Percentiles rank a stretch among this genome's conserved stretches.
Conservation (phyloP, 2,888 invertebrate species). For the Lomographa bimaculata region DNA sequence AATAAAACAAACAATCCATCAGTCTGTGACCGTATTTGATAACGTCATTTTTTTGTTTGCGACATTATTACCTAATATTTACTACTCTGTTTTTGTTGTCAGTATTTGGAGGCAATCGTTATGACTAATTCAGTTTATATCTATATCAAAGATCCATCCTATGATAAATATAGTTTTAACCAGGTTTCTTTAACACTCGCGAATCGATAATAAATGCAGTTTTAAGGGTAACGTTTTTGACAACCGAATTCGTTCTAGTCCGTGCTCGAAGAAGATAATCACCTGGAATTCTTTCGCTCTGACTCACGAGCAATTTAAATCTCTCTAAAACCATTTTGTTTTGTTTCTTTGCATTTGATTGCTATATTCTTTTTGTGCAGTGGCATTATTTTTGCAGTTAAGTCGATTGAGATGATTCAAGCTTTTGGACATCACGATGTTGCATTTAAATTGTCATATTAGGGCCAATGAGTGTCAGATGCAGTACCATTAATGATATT, state of each 20-base stretch:
- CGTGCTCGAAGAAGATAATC: background rate
- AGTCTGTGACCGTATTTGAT: conserved; percentile 12
- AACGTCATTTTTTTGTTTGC: conserved; percentile 15
- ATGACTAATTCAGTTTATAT: conserved; percentile 18
- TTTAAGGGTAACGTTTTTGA: too few species aligned
- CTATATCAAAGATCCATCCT: conserved; percentile 1
- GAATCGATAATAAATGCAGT: too few species aligned
- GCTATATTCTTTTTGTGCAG: background rate
- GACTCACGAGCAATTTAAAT: conserved; percentile 6
- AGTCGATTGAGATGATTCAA: too few species aligned
- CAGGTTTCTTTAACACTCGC: conserved; percentile 25
- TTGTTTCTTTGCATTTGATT: background rate
- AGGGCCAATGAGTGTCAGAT: conserved; percentile 35
- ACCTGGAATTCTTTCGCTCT: background rate
- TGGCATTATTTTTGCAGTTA: too few species aligned
- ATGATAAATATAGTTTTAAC: conserved; percentile 20
- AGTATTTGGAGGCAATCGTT: too few species aligned
- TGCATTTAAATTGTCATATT: conserved; percentile 24
- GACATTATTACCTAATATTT: conserved; percentile 16
- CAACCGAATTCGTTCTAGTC: background rate
- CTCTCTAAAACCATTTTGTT: conserved; percentile 1
- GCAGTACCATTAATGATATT: conserved; percentile 40
- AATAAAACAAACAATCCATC: conserved; percentile 13
- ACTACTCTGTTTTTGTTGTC: too few species aligned
- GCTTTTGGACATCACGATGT: background rate